phyloP scores from a whole-genome alignment of 1,140 invertebrate species.

The Pseudomyrmex sp. region DNA sequence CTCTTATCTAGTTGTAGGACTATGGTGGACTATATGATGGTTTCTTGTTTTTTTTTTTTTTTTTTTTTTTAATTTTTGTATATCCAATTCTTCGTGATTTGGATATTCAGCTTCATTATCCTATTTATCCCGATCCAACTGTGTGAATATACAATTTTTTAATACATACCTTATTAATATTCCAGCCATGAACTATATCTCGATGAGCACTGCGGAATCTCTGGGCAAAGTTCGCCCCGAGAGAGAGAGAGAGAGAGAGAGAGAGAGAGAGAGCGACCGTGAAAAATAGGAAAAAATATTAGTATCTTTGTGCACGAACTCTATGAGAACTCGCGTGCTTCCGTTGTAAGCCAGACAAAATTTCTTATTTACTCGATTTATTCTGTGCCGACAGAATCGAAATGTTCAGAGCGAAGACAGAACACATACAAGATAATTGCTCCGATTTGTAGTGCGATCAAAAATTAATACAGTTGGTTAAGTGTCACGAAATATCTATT shows the following conservation, averaged over 20 bases:
- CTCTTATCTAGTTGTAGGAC: constrained; percentile 34
- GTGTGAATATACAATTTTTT: not conserved
- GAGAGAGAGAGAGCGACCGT: constrained; percentile 19
- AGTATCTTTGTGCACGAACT: constrained; percentile 61
- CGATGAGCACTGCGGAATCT: constrained; percentile 50
- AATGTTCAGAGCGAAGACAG: constrained; percentile 22
- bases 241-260: no score
- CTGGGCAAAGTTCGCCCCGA: constrained; percentile 35
- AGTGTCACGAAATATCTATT: not conserved
- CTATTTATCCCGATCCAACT: constrained; percentile 37
- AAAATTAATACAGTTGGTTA: not conserved
- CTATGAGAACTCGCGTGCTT: constrained; percentile 58
- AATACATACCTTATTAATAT: constrained; percentile 55
- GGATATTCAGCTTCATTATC: no score
- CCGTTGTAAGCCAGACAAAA: constrained; percentile 40
- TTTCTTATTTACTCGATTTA: constrained; percentile 49
- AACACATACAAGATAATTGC: constrained; percentile 14
- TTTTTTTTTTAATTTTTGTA: no score
- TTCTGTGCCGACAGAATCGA: constrained; percentile 50
- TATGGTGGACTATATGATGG: constrained; percentile 58
- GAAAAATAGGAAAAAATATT: constrained; percentile 61
- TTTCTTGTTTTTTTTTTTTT: constrained; percentile 32
- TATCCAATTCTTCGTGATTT: no score
- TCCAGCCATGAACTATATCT: constrained; percentile 42
- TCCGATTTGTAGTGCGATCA: not conserved